phyloP scores from a whole-genome alignment of 2,888 invertebrate species.

The Lasius platythorax region DNA sequence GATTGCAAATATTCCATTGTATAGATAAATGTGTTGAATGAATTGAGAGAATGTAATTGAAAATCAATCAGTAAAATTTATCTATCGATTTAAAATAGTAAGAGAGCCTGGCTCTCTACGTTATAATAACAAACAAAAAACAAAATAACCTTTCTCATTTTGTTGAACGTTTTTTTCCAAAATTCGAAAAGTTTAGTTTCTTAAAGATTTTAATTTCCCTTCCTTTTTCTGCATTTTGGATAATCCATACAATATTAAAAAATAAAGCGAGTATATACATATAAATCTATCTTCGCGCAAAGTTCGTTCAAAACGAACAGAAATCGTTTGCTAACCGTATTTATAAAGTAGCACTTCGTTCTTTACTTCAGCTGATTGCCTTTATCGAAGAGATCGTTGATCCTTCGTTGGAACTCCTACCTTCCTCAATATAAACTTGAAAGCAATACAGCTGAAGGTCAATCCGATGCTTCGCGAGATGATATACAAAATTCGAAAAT shows the following conservation, averaged over 20 bases:
- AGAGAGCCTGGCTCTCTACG: neutral
- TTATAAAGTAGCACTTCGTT: slow-evolving; percentile 10
- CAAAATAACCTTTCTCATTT: neutral
- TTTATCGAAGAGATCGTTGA: slow-evolving; percentile 45
- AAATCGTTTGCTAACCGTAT: slow-evolving; percentile 2
- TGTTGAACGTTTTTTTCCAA: neutral
- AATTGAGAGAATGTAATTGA: neutral
- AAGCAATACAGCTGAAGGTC: slow-evolving; percentile 27
- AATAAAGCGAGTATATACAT: neutral
- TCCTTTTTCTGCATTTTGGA: neutral
- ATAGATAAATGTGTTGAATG: neutral
- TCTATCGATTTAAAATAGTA: neutral
- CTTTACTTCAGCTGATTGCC: slow-evolving; percentile 16
- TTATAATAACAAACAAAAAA: neutral
- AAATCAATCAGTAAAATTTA: neutral
- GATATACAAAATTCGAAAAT: slow-evolving; percentile 35
- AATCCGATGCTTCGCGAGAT: slow-evolving; percentile 12
- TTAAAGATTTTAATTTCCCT: neutral
- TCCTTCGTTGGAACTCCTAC: slow-evolving; percentile 33
- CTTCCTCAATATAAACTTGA: slow-evolving; percentile 44
- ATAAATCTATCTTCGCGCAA: neutral
- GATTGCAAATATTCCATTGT: neutral
- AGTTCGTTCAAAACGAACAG: slow-evolving; percentile 1
- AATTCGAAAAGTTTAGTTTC: neutral
- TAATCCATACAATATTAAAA: neutral